Evolutionary conservation across 2,113 vertebrate genomes (phyloP).

Genomic region (Perca schrenkii): DNA sequence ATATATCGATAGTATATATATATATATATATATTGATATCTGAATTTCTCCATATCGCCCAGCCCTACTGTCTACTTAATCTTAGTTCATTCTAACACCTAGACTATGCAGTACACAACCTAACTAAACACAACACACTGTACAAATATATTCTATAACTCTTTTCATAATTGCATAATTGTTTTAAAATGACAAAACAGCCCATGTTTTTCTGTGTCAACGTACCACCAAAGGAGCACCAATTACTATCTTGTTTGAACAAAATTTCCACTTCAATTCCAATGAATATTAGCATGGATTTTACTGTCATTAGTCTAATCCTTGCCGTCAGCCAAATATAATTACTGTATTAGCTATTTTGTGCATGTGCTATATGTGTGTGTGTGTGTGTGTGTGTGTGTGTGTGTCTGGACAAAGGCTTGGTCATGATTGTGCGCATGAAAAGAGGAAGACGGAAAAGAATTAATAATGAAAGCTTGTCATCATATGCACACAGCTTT

Average conservation of each 20-base stretch:
- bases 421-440: constrained; percentile 21
- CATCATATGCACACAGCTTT: constrained; percentile 36
- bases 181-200: constrained; percentile 25
- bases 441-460: constrained; percentile 32
- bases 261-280: constrained; percentile 57
- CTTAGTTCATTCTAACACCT: neutral
- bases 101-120: neutral
- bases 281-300: constrained; percentile 57
- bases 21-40: no score
- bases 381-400: constrained; percentile 55
- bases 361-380: constrained; percentile 37
- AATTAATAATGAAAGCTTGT: constrained; percentile 70
- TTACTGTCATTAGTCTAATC: constrained; percentile 70
- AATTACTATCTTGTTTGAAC: constrained; percentile 59
- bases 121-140: neutral
- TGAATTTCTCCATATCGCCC: no score
- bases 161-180: neutral
- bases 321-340: constrained; percentile 67
- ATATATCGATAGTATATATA: no score
- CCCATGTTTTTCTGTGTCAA: constrained; percentile 19
- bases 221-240: constrained; percentile 4
- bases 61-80: no score
- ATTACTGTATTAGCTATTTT: constrained; percentile 64
- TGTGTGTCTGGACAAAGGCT: constrained; percentile 24
- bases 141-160: neutral